These are phyloP conservation scores for Pangasius macronema DNA, from an alignment of 2,797 vertebrate genomes.

Conservation along the genomic window DNA sequence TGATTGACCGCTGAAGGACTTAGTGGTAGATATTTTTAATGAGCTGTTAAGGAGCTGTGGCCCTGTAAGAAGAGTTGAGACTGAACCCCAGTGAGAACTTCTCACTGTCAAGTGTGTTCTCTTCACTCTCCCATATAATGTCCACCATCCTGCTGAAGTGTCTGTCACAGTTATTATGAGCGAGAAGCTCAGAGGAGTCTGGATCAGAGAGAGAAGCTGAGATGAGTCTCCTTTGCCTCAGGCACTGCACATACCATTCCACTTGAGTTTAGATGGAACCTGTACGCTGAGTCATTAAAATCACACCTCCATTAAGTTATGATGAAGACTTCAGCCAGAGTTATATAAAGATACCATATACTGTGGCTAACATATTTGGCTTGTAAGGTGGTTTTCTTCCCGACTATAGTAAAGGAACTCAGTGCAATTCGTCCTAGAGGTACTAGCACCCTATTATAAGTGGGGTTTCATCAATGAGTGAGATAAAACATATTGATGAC, in stretches of 20 bases:
- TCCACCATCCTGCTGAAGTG: constrained; percentile 44
- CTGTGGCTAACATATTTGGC: neutral
- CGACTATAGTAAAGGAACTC: neutral
- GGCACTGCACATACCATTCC: constrained; percentile 53
- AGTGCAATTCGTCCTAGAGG: neutral
- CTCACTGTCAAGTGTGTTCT: constrained; percentile 4
- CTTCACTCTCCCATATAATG: constrained; percentile 31
- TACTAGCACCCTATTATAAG: neutral
- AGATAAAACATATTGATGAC: neutral
- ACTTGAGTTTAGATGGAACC: constrained; percentile 49
- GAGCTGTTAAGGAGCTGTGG: constrained; percentile 21
- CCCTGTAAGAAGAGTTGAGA: neutral
- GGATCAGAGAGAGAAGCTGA: constrained; percentile 42
- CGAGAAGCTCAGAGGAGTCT: constrained; percentile 49
- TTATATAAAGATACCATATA: neutral
- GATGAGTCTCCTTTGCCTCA: constrained; percentile 48
- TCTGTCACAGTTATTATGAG: constrained; percentile 52
- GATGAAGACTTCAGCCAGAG: constrained; percentile 3
- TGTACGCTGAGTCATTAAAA: constrained; percentile 42
- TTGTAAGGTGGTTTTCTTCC: neutral
- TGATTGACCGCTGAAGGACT: constrained; percentile 7
- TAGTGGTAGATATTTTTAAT: constrained; percentile 19
- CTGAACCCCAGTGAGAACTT: constrained; percentile 4
- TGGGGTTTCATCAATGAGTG: neutral
- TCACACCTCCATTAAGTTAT: constrained; percentile 27